Evolutionary conservation across 2,113 vertebrate genomes (phyloP).

Genomic region (Kryptolebias marmoratus): DNA sequence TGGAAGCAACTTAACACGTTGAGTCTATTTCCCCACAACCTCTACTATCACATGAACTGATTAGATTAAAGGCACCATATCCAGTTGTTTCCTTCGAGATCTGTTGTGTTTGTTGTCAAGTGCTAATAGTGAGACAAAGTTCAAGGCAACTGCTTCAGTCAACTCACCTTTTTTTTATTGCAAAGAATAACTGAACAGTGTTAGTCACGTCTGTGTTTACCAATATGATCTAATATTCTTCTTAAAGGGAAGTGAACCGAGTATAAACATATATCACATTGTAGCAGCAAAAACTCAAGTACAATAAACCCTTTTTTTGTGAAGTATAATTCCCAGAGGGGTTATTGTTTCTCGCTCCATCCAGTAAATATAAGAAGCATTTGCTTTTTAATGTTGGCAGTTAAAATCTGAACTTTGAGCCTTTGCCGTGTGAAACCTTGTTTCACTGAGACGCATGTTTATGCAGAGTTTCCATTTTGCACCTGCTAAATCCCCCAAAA

Average conservation of each 20-base stretch:
- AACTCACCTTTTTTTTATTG: conserved; percentile 34
- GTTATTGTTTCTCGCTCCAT: too few species aligned
- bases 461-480: too few species aligned
- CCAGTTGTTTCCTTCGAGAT: conserved; percentile 57
- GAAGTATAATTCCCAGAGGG: too few species aligned
- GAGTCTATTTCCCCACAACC: conserved; percentile 49
- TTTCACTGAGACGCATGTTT: too few species aligned
- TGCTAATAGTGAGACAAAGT: conserved; percentile 53
- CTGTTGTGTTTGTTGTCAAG: conserved; percentile 40
- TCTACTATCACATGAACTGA: conserved; percentile 53
- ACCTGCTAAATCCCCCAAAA: too few species aligned
- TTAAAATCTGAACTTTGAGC: too few species aligned
- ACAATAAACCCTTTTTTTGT: too few species aligned
- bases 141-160: conserved; percentile 59
- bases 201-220: background rate
- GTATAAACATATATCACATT: too few species aligned
- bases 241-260: background rate
- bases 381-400: too few species aligned
- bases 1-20: conserved; percentile 45
- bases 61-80: conserved; percentile 63
- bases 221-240: background rate
- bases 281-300: too few species aligned
- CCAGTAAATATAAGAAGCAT: too few species aligned
- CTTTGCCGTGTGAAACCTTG: too few species aligned
- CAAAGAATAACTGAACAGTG: conserved; percentile 6